Conservation (phyloP, 2,797 vertebrate species). For the Peromyscus nudipes region DNA sequence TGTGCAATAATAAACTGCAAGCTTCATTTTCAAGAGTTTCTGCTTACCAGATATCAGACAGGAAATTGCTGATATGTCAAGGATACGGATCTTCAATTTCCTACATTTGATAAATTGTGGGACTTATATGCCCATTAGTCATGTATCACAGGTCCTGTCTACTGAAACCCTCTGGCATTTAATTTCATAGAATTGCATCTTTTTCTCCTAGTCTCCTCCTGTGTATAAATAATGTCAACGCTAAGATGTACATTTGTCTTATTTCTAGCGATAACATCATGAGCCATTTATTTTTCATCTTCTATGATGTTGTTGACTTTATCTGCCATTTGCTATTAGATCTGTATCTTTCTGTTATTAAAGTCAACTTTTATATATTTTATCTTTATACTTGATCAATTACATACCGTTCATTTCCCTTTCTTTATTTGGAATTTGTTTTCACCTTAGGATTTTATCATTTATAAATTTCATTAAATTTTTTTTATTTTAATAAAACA, state of each 20-base stretch:
- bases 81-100: conserved; percentile 3
- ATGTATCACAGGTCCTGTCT: background rate
- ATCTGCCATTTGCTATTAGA: background rate
- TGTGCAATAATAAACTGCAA: background rate
- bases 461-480: background rate
- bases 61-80: background rate
- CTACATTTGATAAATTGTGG: background rate
- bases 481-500: background rate
- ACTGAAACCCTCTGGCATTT: background rate
- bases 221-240: background rate
- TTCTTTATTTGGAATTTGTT: background rate
- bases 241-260: background rate
- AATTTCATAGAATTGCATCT: background rate
- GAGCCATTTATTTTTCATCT: background rate
- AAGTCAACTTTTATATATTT: background rate
- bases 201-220: background rate
- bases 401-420: fast-evolving
- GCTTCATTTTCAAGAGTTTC: background rate
- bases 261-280: background rate
- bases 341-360: background rate
- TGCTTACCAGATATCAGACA: background rate
- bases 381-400: background rate
- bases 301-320: background rate
- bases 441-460: background rate
- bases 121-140: background rate